Conservation (phyloP, 2,113 vertebrate genomes). For the Nothoprocta pentlandii region DNA sequence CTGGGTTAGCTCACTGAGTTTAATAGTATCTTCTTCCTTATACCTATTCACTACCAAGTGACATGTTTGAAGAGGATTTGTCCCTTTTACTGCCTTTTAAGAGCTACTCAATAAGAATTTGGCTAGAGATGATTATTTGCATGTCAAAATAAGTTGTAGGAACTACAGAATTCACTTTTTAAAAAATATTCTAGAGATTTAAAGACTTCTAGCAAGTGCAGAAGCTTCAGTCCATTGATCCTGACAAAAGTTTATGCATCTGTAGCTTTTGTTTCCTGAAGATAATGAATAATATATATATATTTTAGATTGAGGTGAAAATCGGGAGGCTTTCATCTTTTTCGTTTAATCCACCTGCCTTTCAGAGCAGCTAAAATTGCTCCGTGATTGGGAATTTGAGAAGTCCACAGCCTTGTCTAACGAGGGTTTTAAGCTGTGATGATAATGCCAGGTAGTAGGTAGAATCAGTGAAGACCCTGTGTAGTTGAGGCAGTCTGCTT, state of each 20-base stretch:
- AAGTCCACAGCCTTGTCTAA: neutral
- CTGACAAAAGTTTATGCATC: neutral
- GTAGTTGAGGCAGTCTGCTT: too few relatives aligned
- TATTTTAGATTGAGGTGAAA: neutral
- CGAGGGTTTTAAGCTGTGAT: neutral
- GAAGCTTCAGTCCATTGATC: neutral
- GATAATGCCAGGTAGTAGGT: neutral
- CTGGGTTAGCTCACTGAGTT: neutral
- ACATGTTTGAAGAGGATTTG: neutral
- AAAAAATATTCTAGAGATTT: neutral
- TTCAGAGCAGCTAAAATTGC: neutral
- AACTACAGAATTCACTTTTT: neutral
- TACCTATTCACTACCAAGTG: fast-evolving
- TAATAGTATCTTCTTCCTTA: fast-evolving
- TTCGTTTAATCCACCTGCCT: neutral
- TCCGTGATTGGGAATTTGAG: neutral
- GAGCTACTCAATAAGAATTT: neutral
- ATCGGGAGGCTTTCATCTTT: neutral
- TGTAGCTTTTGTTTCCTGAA: neutral
- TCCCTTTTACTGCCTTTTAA: neutral
- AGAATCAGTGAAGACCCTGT: neutral
- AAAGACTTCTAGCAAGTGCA: neutral
- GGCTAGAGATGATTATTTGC: neutral
- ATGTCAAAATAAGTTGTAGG: neutral
- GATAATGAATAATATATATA: fast-evolving